Evolutionary conservation across 2,888 invertebrate genomes (phyloP), one percentile per base, ranked within the genome.

Genomic region (Lacanobia oleracea): DNA sequence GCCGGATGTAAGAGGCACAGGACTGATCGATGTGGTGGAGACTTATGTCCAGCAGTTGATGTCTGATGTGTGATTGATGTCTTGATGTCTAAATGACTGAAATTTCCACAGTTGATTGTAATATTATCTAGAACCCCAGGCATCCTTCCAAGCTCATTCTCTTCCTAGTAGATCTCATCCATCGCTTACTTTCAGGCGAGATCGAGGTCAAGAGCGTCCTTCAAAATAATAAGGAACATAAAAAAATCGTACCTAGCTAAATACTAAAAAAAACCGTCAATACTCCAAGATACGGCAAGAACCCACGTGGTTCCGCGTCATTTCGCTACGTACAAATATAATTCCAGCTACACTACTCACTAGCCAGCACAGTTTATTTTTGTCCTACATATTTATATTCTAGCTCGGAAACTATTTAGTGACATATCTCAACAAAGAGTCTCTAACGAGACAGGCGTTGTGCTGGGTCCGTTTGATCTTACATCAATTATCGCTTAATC

Each of bases 381-480:
- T 75, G 83, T 75, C 71, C 71, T 61, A 80, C 74, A 82, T 83
- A 84, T 85, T 79, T 85, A 72, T 85, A 68, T 82, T 79, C 80
- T 82, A 79, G 79, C 74, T 78, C 67, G n/a, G 45, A 71, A 74
- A 71, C 66, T 73, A 67, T 75, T 83, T 61, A 72, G 56, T 70
- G 73, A 84, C 74, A 75, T 73, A 75, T 76, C 57, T 79, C 57
- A 62, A 72, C 76, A 82, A 72, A 81, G 67, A 64, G 51, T 62
- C 10, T 40, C 37, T 82, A 76, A 79, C 83, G 53, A 79, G 76
- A 79, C 82, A 74, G 59, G 65, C 57, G 67, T 57, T 63, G 18
- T 60, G 23, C 56, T 61, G 67, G 67, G 71, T 37, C 37, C 54
- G 40, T 75, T 82, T 83, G 76, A 85, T 82, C 85, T 61, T 45